Evolutionary conservation across 2,797 vertebrate genomes (phyloP).

Genomic region (Helarctos malayanus): DNA sequence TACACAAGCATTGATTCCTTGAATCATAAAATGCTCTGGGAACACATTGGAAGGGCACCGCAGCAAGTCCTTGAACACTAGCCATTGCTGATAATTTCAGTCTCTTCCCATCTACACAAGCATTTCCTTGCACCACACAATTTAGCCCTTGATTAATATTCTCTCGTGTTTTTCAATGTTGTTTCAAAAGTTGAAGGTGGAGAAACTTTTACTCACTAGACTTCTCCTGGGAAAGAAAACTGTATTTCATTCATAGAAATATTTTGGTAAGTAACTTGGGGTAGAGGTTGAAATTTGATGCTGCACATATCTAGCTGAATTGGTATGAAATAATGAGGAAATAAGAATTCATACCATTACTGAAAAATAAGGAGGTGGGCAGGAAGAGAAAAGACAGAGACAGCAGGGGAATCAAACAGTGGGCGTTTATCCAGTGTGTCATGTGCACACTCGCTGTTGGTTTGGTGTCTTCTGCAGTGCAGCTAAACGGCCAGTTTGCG

Average conservation of each 20-base stretch:
- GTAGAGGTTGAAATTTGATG: background rate
- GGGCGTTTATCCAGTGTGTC: background rate
- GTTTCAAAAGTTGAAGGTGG: conserved; percentile 20
- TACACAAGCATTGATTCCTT: background rate
- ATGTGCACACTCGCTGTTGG: background rate
- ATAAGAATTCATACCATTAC: background rate
- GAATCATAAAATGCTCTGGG: background rate
- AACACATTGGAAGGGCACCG: background rate
- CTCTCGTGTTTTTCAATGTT: background rate
- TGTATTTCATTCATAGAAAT: background rate
- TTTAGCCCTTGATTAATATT: background rate
- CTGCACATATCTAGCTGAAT: background rate
- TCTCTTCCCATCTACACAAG: background rate
- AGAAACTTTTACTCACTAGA: background rate
- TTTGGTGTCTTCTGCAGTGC: background rate
- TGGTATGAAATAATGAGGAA: conserved; percentile 21
- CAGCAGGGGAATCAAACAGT: background rate
- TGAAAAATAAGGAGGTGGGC: background rate
- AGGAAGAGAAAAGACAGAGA: background rate
- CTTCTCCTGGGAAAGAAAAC: background rate
- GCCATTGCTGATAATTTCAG: background rate
- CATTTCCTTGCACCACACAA: background rate
- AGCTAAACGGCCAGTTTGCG: background rate
- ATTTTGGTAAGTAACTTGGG: background rate
- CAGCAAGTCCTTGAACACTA: background rate